Evolutionary conservation across 2,113 vertebrate species (phyloP).

Genomic region (Pantherophis guttatus): DNA sequence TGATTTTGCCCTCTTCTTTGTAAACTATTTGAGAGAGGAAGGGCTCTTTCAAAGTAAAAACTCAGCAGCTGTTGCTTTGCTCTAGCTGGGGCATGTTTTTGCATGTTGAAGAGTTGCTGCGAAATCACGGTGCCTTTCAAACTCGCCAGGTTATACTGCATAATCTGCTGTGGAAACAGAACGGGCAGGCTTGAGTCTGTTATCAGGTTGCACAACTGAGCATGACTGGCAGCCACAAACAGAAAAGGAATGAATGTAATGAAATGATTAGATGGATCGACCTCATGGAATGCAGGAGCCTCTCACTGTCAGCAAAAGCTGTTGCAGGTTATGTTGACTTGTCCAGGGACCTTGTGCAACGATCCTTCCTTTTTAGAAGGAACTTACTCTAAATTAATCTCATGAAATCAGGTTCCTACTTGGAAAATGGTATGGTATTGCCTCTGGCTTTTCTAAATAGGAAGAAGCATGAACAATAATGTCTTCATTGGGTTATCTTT

Average conservation of each 20-base stretch:
- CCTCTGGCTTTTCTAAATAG: background rate
- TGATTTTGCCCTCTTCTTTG: background rate
- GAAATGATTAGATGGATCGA: background rate
- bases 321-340: background rate
- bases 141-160: background rate
- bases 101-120: background rate
- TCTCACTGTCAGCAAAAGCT: background rate
- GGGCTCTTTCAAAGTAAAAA: background rate
- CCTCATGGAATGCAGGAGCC: background rate
- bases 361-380: background rate
- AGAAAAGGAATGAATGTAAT: background rate
- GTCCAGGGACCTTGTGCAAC: background rate
- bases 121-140: slow-evolving; percentile 5
- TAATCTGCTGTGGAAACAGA: background rate
- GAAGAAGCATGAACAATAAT: background rate
- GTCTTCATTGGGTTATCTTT: background rate
- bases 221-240: slow-evolving; percentile 1
- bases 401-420: background rate
- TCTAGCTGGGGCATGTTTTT: background rate
- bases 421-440: background rate
- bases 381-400: background rate
- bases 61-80: background rate
- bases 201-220: slow-evolving; percentile 2
- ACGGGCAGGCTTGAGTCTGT: background rate
- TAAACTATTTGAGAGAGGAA: background rate